phyloP scores from a whole-genome alignment of 2,888 invertebrate genomes.

The Malacosoma neustria region DNA sequence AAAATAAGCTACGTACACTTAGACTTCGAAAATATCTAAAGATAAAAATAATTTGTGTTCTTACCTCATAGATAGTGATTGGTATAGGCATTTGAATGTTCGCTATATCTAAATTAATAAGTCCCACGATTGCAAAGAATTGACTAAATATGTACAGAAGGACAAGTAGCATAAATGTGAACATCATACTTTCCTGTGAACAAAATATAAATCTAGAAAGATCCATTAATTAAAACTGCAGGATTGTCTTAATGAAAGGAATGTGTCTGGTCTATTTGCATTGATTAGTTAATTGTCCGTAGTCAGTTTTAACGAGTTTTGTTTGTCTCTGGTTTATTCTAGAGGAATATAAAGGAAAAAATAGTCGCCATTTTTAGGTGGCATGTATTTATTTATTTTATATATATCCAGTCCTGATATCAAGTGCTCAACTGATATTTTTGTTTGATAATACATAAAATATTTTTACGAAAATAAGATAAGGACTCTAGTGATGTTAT shows the following conservation, averaged over 20 bases:
- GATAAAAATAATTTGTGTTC: too few relatives aligned
- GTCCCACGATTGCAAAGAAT: conserved; percentile 61
- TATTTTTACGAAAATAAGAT: too few relatives aligned
- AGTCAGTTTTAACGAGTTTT: conserved; percentile 12
- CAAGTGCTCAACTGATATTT: too few relatives aligned
- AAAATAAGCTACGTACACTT: too few relatives aligned
- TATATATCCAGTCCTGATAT: too few relatives aligned
- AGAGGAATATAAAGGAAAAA: too few relatives aligned
- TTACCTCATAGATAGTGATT: conserved; percentile 60
- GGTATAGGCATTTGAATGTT: conserved; percentile 62
- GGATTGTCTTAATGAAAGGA: conserved; percentile 3
- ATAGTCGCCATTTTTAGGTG: too few relatives aligned
- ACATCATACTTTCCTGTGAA: conserved; percentile 68
- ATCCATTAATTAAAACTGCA: conserved; percentile 1
- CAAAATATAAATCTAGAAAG: conserved; percentile 4
- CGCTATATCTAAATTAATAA: conserved; percentile 60
- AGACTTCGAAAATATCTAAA: too few relatives aligned
- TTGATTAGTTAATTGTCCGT: conserved; percentile 8
- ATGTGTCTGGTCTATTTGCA: background rate
- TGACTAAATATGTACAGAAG: conserved; percentile 62
- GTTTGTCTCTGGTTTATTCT: background rate
- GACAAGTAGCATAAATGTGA: conserved; percentile 54
- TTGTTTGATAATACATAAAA: too few relatives aligned
- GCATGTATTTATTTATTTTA: too few relatives aligned
- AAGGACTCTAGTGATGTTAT: too few relatives aligned